Percentiles rank a stretch among this genome's conserved stretches.
These are phyloP conservation scores for Nettapus auritus DNA, from an alignment of 2,113 vertebrate species.

Conservation along the genomic window DNA sequence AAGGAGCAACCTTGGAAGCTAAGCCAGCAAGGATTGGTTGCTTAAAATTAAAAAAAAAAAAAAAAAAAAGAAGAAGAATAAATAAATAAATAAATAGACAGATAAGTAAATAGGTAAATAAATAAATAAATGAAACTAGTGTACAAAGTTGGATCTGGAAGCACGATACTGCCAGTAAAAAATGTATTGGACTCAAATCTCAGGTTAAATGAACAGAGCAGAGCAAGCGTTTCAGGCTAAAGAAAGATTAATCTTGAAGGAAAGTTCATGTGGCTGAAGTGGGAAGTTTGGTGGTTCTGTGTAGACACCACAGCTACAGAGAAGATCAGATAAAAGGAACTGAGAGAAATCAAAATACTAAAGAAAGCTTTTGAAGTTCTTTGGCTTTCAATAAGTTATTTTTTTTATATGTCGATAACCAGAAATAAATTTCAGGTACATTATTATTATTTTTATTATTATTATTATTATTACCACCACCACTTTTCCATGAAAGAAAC, in stretches of 20 bases:
- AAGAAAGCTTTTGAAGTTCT: neutral
- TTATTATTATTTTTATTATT: too few species aligned
- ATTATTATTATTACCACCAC: neutral
- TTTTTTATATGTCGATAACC: neutral
- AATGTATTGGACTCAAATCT: neutral
- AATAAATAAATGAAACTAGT: too few species aligned
- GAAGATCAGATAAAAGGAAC: neutral
- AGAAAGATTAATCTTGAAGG: neutral
- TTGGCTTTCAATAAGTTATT: neutral
- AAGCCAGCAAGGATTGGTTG: neutral
- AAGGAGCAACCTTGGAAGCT: neutral
- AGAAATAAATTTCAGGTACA: neutral
- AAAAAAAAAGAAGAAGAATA: too few species aligned
- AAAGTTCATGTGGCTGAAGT: neutral
- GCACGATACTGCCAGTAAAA: neutral
- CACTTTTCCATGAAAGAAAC: neutral
- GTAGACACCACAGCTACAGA: neutral
- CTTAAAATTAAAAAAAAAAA: neutral
- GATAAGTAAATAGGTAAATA: too few species aligned
- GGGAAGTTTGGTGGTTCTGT: neutral
- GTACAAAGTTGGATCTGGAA: neutral
- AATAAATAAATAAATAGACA: too few species aligned
- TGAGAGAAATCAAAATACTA: neutral
- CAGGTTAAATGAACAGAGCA: neutral
- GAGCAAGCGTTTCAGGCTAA: neutral